Evolutionary conservation across 2,888 invertebrate species (phyloP).

Genomic region (Cecidostiba fungosa): DNA sequence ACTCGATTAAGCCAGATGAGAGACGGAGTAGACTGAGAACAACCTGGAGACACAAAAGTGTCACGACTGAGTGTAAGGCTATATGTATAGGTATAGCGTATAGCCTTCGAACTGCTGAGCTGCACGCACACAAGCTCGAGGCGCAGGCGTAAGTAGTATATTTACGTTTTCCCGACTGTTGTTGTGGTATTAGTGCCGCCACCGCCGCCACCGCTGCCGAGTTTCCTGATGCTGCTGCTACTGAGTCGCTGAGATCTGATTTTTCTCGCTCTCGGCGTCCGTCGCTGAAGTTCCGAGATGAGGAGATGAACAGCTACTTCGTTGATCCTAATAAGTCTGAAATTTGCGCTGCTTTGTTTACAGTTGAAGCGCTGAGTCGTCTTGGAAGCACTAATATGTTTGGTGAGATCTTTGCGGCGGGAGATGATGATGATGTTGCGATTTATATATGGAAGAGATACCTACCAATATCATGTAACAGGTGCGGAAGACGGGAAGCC

Average conservation of each 20-base stretch:
- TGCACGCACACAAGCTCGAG: not conserved
- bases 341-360: not conserved
- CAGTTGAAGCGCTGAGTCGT: not conserved
- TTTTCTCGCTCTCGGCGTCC: constrained; percentile 27
- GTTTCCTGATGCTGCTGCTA: not conserved
- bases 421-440: not conserved
- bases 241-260: constrained; percentile 6
- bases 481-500: not conserved
- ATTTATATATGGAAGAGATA: not conserved
- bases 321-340: not conserved
- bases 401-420: not conserved
- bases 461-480: not conserved
- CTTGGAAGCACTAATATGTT: not conserved
- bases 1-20: not conserved
- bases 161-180: constrained; percentile 51
- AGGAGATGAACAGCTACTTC: not conserved
- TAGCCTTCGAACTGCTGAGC: no score
- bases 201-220: not conserved
- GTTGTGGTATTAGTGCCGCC: not conserved
- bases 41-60: constrained; percentile 8
- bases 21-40: not conserved
- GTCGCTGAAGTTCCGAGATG: not conserved
- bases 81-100: not conserved
- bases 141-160: constrained; percentile 54
- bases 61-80: not conserved